Conservation (phyloP, 1,140 invertebrate species). For the Hyposmocoma kahamanoa region DNA sequence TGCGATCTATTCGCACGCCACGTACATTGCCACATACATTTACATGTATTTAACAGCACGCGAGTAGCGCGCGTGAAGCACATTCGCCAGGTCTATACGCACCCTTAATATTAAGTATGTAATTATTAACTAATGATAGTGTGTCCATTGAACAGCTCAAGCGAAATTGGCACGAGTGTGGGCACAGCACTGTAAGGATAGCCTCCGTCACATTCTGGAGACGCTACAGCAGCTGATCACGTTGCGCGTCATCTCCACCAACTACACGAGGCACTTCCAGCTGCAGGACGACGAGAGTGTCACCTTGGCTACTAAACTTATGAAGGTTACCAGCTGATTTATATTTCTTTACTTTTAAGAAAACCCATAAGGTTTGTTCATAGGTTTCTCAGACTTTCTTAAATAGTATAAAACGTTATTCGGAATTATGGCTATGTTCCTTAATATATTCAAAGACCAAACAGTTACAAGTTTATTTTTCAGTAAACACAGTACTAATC, state of each 20-base stretch:
- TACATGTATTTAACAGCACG: too few species aligned
- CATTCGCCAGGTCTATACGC: too few species aligned
- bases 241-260: conserved; percentile 83
- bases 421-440: neutral
- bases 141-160: conserved; percentile 77
- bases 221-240: conserved; percentile 92
- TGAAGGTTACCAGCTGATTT: conserved; percentile 78
- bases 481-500: neutral
- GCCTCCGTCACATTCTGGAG: conserved; percentile 83
- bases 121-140: neutral
- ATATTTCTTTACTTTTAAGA: conserved; percentile 4
- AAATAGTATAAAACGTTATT: neutral
- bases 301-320: conserved; percentile 86
- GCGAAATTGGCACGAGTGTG: conserved; percentile 86
- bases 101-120: too few species aligned
- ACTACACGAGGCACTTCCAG: conserved; percentile 82
- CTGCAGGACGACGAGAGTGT: conserved; percentile 90
- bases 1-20: too few species aligned
- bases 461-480: neutral
- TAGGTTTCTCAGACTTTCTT: neutral
- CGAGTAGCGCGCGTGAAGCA: too few species aligned
- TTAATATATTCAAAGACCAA: neutral
- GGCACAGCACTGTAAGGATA: conserved; percentile 81
- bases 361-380: neutral
- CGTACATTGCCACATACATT: too few species aligned